These are phyloP conservation scores for Anthoptus insignis DNA, from an alignment of 2,888 invertebrate genomes.

Conservation along the genomic window DNA sequence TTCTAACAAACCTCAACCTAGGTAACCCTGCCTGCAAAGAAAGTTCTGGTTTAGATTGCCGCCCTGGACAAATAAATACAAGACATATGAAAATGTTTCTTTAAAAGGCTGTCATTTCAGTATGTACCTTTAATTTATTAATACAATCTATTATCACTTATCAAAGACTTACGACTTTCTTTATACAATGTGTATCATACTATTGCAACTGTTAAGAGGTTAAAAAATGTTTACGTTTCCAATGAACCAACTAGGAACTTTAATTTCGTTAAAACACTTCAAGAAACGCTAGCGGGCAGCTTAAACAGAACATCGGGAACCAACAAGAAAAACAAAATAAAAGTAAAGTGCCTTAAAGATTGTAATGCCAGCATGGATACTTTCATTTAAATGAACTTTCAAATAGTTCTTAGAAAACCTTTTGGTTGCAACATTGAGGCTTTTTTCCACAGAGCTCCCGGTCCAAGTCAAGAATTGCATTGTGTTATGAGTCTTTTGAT, in stretches of 20 bases:
- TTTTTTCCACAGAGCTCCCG: slow-evolving; percentile 27
- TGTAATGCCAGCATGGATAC: not conserved
- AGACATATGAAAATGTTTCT: no score
- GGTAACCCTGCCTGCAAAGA: no score
- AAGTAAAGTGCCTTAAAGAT: slow-evolving; percentile 1
- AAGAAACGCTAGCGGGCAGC: not conserved
- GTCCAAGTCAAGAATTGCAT: slow-evolving; percentile 34
- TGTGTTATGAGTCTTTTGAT: slow-evolving; percentile 35
- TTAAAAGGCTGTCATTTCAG: no score
- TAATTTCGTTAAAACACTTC: slow-evolving; percentile 3
- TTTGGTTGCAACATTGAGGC: not conserved
- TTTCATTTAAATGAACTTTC: slow-evolving; percentile 4
- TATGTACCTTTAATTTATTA: no score
- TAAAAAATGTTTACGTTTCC: not conserved
- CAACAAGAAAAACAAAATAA: not conserved
- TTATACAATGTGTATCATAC: no score
- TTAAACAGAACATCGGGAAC: slow-evolving; percentile 6
- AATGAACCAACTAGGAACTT: not conserved
- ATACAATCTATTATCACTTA: no score
- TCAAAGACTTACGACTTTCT: no score
- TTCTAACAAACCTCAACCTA: no score
- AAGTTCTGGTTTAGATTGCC: no score
- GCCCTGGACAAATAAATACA: no score
- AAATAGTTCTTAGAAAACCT: slow-evolving; percentile 4
- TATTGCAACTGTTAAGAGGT: not conserved